Evolutionary conservation across 2,888 invertebrate genomes (phyloP), one percentile per base, ranked within the genome.

Genomic region (Noctua pronuba): DNA sequence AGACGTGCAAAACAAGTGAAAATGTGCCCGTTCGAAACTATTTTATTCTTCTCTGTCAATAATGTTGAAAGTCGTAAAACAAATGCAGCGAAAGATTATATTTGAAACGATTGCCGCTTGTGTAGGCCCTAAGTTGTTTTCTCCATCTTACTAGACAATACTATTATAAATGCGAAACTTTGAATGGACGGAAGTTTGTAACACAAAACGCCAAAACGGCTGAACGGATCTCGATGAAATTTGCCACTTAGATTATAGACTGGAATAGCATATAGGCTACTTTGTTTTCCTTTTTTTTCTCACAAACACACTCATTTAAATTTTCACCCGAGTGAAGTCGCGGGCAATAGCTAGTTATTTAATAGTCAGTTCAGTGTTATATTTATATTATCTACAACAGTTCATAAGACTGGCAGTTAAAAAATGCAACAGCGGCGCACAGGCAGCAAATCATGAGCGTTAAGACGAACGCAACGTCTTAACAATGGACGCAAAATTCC

Each of bases 401-500:
- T 62, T 55, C 16, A 31, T 62, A 28, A 28, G 21, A n/a, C 38
- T 5, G 35, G 8, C 24, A 18, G 41, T 55, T 35, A 41, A 62
- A 73, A 69, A 69, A 35, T 72, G 64, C 52, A 76, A 52, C 13
- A 73, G 73, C 55, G n/a, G 16, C 65, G 6, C 38, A 60, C 31
- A 8, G 28, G 58, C 58, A 13, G 24, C 65, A 13, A 62, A 55
- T 73, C 60, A 16, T 24, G 35, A 73, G 86, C 31, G 44, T 73
- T 21, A 77, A 82, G 65, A 82, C 5, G 77, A 85, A 73, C 62
- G 44, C 24, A 76, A n/a, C 75, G 18, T 46, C 60, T 60, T 49
- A 77, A 88, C 88, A 88, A 88, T 88, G 64, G 77, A 66, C 67
- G 16, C 52, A 7, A 71, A 62, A 73, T 93, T 93, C 93, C 90